Conservation (phyloP, 2,888 invertebrate species). For the Drosophila nr. fundita region DNA sequence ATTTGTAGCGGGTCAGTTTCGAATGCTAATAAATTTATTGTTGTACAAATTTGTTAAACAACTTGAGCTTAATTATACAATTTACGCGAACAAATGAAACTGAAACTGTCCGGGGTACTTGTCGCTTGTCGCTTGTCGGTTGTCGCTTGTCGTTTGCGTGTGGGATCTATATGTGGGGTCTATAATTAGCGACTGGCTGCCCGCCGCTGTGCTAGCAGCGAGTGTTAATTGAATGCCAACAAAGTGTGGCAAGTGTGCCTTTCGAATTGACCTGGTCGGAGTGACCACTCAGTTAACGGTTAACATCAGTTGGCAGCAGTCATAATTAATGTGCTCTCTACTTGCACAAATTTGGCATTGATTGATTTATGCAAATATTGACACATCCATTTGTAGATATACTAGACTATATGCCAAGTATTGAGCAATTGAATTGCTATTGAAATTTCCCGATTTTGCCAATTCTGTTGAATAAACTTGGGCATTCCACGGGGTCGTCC, state of each 20-base stretch:
- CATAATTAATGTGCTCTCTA: slow-evolving; percentile 31
- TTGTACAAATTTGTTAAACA: slow-evolving; percentile 79
- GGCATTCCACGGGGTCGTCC: slow-evolving; percentile 2
- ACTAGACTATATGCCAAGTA: slow-evolving; percentile 61
- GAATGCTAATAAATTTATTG: slow-evolving; percentile 72
- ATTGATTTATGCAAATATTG: slow-evolving; percentile 71
- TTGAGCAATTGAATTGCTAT: slow-evolving; percentile 23
- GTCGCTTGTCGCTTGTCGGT: slow-evolving; percentile 3
- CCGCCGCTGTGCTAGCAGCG: slow-evolving; percentile 35
- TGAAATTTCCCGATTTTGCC: slow-evolving; percentile 60
- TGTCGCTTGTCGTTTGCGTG: slow-evolving; percentile 16
- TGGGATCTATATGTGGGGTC: slow-evolving; percentile 33
- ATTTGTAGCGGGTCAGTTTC: slow-evolving; percentile 20
- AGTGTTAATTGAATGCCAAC: slow-evolving; percentile 67
- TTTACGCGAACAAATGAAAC: slow-evolving; percentile 69
- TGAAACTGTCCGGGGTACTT: slow-evolving; percentile 33
- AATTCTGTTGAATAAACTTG: not conserved
- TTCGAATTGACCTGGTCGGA: slow-evolving; percentile 15
- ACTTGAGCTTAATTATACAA: slow-evolving; percentile 77
- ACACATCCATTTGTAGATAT: slow-evolving; percentile 66
- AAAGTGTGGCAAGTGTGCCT: slow-evolving; percentile 19
- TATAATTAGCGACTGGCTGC: slow-evolving; percentile 70
- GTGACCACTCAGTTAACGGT: not conserved
- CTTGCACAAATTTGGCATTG: slow-evolving; percentile 11
- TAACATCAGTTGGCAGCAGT: not conserved